Conservation (phyloP, 1,140 invertebrate species). For the Gryllus bimaculatus region DNA sequence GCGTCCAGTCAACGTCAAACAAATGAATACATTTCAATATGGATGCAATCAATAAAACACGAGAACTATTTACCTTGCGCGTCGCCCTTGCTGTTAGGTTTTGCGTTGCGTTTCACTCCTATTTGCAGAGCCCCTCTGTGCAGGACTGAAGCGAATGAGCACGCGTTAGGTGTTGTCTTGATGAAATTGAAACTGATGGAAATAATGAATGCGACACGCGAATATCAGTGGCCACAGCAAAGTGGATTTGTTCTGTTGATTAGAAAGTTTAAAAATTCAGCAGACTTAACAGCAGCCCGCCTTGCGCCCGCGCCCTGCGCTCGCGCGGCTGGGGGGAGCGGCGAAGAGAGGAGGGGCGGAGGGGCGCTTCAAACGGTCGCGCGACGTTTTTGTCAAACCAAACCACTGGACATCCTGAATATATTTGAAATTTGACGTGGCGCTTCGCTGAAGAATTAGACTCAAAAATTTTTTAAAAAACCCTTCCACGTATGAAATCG, state of each 20-base stretch:
- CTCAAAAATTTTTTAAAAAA: neutral
- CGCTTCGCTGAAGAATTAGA: neutral
- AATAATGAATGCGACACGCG: neutral
- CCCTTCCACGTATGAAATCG: neutral
- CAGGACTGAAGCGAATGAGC: neutral
- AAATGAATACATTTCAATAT: neutral
- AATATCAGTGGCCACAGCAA: conserved; percentile 1
- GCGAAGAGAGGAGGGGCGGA: too few species aligned
- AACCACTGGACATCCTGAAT: neutral
- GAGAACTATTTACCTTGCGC: neutral
- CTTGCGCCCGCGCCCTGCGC: too few species aligned
- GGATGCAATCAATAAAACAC: neutral
- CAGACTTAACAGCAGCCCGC: neutral
- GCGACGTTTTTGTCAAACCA: neutral
- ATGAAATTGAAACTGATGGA: conserved; percentile 5
- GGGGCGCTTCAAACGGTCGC: neutral
- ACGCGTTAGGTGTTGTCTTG: neutral
- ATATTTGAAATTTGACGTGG: neutral
- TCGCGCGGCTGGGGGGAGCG: too few species aligned
- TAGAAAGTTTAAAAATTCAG: neutral
- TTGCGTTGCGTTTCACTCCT: neutral
- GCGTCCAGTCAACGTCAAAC: neutral
- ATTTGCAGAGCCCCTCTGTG: neutral
- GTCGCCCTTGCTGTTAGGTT: neutral
- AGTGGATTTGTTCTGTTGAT: conserved; percentile 4